These are phyloP conservation scores for Eupithecia vulgata DNA, from an alignment of 2,888 invertebrate genomes.

Conservation along the genomic window DNA sequence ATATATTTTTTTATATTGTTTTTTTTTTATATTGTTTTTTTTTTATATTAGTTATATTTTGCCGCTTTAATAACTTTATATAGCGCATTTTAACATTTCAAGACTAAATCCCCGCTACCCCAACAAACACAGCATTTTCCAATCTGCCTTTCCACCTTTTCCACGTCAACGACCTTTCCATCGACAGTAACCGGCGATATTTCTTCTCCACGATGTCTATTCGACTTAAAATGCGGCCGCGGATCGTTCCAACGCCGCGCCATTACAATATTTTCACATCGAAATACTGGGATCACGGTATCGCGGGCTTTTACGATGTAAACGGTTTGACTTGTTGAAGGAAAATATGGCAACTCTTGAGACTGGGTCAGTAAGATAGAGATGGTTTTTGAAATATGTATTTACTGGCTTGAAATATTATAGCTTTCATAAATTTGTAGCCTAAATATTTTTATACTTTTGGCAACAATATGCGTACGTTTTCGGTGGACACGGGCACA, in stretches of 20 bases:
- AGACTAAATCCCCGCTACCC: too few species aligned
- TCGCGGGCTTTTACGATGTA: conserved; percentile 44
- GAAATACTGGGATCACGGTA: conserved; percentile 52
- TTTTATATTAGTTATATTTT: too few species aligned
- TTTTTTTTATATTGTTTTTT: too few species aligned
- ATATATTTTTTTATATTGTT: too few species aligned
- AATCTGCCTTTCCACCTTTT: conserved; percentile 34
- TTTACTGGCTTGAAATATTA: not conserved
- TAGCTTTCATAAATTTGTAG: not conserved
- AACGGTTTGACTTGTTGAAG: conserved; percentile 38
- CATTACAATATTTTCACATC: conserved; percentile 68
- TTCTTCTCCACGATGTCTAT: conserved; percentile 48
- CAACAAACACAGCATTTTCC: conserved; percentile 12
- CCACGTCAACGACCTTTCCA: conserved; percentile 42
- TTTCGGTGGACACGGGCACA: not conserved
- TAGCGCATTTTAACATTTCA: not conserved
- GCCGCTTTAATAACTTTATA: too few species aligned
- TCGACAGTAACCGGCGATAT: conserved; percentile 56
- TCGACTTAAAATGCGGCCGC: conserved; percentile 59
- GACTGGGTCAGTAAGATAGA: conserved; percentile 15
- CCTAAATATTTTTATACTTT: not conserved
- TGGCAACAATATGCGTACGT: not conserved
- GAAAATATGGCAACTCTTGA: conserved; percentile 21
- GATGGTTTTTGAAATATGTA: conserved; percentile 5
- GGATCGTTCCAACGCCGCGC: conserved; percentile 53